Evolutionary conservation across 2,888 invertebrate genomes (phyloP).

Genomic region (Caenorhabditis afra): DNA sequence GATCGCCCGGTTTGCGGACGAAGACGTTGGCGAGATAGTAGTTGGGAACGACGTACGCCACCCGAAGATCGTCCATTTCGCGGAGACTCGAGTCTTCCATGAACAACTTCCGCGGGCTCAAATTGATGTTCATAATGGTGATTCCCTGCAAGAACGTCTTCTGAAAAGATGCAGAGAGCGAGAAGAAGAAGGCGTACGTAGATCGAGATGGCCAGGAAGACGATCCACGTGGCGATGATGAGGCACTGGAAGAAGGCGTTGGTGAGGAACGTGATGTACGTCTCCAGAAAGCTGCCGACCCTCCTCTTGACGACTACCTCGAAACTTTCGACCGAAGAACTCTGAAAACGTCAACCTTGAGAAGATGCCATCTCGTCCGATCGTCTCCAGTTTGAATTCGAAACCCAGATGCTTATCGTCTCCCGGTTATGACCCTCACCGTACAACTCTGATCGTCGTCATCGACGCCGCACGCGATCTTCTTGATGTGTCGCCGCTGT

Average conservation of each 20-base stretch:
- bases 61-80: constrained; percentile 76
- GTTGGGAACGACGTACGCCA: constrained; percentile 77
- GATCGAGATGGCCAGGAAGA: constrained; percentile 72
- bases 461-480: constrained; percentile 63
- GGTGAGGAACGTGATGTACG: constrained; percentile 69
- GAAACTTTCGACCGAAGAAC: constrained; percentile 54
- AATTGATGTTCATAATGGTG: constrained; percentile 77
- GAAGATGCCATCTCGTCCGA: constrained; percentile 24
- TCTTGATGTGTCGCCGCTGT: constrained; percentile 58
- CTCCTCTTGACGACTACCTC: constrained; percentile 58
- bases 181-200: constrained; percentile 61
- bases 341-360: constrained; percentile 21
- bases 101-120: constrained; percentile 78
- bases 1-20: constrained; percentile 73
- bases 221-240: constrained; percentile 68
- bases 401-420: constrained; percentile 8
- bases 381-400: neutral
- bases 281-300: constrained; percentile 47
- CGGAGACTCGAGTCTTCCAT: constrained; percentile 76
- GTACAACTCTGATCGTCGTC: constrained; percentile 55
- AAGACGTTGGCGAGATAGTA: constrained; percentile 72
- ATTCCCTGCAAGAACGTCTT: constrained; percentile 69
- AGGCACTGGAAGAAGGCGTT: constrained; percentile 68
- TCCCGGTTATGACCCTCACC: constrained; percentile 37
- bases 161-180: neutral